Evolutionary conservation across 1,140 invertebrate genomes (phyloP).

Genomic region (Archivesica marissinica): DNA sequence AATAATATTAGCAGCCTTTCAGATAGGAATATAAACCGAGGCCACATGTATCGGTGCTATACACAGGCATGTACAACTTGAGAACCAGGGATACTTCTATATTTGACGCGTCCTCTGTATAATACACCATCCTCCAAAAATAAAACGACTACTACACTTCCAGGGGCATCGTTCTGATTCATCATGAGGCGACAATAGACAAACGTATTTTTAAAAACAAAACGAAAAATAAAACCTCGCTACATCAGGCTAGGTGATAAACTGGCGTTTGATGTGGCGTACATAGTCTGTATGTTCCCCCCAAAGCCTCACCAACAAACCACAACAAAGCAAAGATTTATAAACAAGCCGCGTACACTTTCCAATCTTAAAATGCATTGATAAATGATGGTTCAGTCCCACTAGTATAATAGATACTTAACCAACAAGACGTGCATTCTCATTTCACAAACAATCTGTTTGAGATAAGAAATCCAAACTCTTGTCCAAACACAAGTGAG

Average conservation of each 20-base stretch:
- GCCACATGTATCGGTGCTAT: no score
- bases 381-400: constrained; percentile 19
- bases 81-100: no score
- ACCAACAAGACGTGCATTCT: constrained; percentile 29
- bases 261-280: constrained; percentile 7
- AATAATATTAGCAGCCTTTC: no score
- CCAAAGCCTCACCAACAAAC: constrained; percentile 28
- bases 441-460: constrained; percentile 39
- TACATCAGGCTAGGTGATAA: background rate
- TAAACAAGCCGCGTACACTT: constrained; percentile 47
- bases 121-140: no score
- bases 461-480: constrained; percentile 57
- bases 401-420: constrained; percentile 19
- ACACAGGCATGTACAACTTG: no score
- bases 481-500: constrained; percentile 59
- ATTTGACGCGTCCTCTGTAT: no score
- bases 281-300: constrained; percentile 26
- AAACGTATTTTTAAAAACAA: no score
- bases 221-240: no score
- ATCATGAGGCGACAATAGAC: no score
- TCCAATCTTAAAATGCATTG: constrained; percentile 37
- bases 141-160: no score
- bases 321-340: constrained; percentile 56
- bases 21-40: no score
- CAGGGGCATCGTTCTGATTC: no score